A percentile compares a stretch with the other conserved stretches of the same genome.
Evolutionary conservation across 2,113 vertebrate species (phyloP).

Genomic region (Anser brachyrhynchus): DNA sequence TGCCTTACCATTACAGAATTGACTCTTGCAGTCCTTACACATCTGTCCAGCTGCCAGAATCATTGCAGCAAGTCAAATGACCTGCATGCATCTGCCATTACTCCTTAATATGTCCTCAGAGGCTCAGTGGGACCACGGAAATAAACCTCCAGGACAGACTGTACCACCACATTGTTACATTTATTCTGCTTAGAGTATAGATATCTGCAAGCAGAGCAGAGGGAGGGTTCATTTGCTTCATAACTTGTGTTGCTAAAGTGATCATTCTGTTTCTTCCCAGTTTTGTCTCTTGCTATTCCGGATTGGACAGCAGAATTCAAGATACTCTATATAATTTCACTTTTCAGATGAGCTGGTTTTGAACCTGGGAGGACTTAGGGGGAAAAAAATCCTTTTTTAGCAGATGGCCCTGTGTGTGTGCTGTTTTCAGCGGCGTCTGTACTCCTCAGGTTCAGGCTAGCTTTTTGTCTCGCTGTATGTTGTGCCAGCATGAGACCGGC

Average conservation of each 20-base stretch:
- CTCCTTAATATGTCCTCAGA: fast-evolving
- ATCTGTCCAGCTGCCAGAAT: not conserved
- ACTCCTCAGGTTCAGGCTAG: not conserved
- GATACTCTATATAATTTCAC: not conserved
- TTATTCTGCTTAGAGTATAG: not conserved
- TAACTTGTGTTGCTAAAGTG: not conserved
- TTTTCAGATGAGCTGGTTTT: not conserved
- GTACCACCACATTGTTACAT: fast-evolving
- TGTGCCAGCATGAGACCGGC: not conserved
- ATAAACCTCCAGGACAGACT: not conserved
- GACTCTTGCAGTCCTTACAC: not conserved
- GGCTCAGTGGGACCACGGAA: fast-evolving
- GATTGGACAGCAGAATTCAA: not conserved
- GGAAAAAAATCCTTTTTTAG: not conserved
- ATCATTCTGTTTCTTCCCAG: fast-evolving
- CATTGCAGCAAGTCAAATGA: not conserved
- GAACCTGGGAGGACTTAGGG: not conserved
- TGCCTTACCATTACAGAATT: not conserved
- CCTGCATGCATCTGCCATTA: fast-evolving
- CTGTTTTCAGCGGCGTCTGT: not conserved
- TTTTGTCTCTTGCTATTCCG: fast-evolving
- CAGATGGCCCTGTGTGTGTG: too few relatives aligned
- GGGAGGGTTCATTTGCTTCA: fast-evolving
- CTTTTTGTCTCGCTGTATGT: not conserved
- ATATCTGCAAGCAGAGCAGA: not conserved